Evolutionary conservation across 2,888 invertebrate species (phyloP).

Genomic region (Amphipyra berbera): DNA sequence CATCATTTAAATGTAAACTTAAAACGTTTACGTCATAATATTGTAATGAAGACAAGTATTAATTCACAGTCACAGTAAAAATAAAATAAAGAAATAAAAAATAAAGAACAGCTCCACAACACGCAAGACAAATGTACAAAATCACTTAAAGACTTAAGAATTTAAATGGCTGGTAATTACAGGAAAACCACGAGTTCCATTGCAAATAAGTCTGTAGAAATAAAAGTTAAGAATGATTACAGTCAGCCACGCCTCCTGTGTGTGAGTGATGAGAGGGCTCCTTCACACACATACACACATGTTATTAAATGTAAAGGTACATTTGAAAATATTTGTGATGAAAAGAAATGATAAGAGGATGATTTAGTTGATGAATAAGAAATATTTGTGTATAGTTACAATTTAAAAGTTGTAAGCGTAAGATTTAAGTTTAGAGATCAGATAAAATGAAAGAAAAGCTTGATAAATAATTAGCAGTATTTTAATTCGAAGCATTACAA

Average conservation of each 20-base stretch:
- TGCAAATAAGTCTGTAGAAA: constrained; percentile 50
- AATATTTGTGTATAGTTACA: too few relatives aligned
- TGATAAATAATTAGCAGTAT: too few relatives aligned
- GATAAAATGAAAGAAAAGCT: too few relatives aligned
- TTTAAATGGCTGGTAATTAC: constrained; percentile 54
- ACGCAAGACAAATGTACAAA: constrained; percentile 47
- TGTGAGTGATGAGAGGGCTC: constrained; percentile 23
- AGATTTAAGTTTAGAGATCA: too few relatives aligned
- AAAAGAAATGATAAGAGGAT: too few relatives aligned
- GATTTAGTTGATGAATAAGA: too few relatives aligned
- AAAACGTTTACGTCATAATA: not conserved
- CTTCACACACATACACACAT: constrained; percentile 16
- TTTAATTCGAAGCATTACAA: too few relatives aligned
- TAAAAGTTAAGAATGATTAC: constrained; percentile 53
- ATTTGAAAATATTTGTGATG: not conserved
- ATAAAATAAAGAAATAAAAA: constrained; percentile 46
- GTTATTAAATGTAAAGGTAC: not conserved
- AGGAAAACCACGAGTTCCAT: constrained; percentile 40
- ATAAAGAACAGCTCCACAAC: constrained; percentile 30
- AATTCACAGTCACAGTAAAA: constrained; percentile 24
- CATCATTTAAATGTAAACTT: not conserved
- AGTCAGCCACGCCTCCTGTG: constrained; percentile 38
- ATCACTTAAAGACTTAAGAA: constrained; percentile 46
- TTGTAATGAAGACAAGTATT: constrained; percentile 12
- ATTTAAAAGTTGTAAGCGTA: too few relatives aligned